Conservation (phyloP, 2,888 invertebrate genomes). For the Neocrepidodera transversa region DNA sequence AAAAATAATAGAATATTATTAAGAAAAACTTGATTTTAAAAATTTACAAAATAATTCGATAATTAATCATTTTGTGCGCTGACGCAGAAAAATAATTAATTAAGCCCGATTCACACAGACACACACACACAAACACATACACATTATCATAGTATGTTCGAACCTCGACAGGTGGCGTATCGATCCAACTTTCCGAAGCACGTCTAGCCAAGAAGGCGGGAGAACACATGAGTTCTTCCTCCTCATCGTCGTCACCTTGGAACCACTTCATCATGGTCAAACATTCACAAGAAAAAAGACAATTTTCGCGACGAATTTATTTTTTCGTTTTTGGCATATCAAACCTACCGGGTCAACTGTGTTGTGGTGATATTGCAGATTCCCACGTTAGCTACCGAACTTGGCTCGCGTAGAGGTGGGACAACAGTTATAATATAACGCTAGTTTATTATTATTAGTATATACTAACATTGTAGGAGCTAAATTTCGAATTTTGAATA, state of each 20-base stretch:
- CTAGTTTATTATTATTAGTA: too few relatives aligned
- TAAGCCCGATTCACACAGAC: too few relatives aligned
- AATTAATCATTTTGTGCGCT: too few relatives aligned
- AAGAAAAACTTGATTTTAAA: too few relatives aligned
- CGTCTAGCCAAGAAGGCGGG: constrained; percentile 86
- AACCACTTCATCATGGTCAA: constrained; percentile 81
- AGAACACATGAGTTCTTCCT: constrained; percentile 85
- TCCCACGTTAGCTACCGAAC: constrained; percentile 1
- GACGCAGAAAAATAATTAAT: too few relatives aligned
- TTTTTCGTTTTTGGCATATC: constrained; percentile 1
- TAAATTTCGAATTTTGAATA: too few relatives aligned
- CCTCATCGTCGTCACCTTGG: constrained; percentile 80
- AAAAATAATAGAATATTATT: too few relatives aligned
- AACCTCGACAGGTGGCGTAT: constrained; percentile 87
- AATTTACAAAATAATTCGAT: too few relatives aligned
- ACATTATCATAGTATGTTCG: constrained; percentile 6
- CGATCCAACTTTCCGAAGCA: constrained; percentile 90
- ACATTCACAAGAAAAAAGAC: constrained; percentile 7
- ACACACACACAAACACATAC: too few relatives aligned
- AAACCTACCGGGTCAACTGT: constrained; percentile 14
- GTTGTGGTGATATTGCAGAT: constrained; percentile 6
- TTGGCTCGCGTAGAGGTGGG: constrained; percentile 41
- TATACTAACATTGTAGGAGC: too few relatives aligned
- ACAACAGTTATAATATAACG: not conserved
- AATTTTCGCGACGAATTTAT: not conserved